Evolutionary conservation across 2,797 vertebrate genomes (phyloP).

Genomic region (Masticophis lateralis): DNA sequence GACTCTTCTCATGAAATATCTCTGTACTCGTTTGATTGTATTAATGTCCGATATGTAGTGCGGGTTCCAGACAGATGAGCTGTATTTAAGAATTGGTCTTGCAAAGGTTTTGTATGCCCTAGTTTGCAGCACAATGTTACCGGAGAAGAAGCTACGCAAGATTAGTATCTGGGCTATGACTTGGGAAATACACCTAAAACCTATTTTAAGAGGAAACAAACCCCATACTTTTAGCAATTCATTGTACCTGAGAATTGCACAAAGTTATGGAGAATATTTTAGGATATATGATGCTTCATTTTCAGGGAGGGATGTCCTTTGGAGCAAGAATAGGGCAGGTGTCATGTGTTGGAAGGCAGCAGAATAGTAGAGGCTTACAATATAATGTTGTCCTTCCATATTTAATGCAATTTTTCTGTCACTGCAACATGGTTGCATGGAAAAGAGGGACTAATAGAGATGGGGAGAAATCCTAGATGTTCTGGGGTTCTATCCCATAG

Average conservation of each 20-base stretch:
- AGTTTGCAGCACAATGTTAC: too few species aligned
- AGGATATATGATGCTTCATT: constrained; percentile 24
- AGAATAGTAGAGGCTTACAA: not conserved
- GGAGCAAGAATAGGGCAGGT: not conserved
- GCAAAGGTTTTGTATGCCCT: too few species aligned
- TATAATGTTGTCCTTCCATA: constrained; percentile 26
- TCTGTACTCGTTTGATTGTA: too few species aligned
- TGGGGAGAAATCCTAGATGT: constrained; percentile 41
- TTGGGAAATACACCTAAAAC: constrained; percentile 18
- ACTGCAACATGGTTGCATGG: constrained; percentile 59
- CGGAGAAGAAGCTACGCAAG: too few species aligned
- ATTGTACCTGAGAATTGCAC: constrained; percentile 26
- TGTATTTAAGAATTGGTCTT: too few species aligned
- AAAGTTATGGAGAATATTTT: constrained; percentile 30
- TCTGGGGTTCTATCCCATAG: too few species aligned
- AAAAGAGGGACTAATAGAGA: constrained; percentile 62
- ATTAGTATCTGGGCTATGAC: not conserved
- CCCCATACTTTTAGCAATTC: not conserved
- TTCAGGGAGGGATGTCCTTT: not conserved
- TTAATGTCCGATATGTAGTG: too few species aligned
- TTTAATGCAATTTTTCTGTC: constrained; percentile 39
- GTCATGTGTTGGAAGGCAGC: constrained; percentile 20
- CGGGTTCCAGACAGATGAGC: too few species aligned
- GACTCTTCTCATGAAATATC: too few species aligned
- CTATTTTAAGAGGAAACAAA: constrained; percentile 18